These are phyloP conservation scores for Gambelia wislizenii DNA, from an alignment of 2,797 vertebrate species.

Conservation along the genomic window DNA sequence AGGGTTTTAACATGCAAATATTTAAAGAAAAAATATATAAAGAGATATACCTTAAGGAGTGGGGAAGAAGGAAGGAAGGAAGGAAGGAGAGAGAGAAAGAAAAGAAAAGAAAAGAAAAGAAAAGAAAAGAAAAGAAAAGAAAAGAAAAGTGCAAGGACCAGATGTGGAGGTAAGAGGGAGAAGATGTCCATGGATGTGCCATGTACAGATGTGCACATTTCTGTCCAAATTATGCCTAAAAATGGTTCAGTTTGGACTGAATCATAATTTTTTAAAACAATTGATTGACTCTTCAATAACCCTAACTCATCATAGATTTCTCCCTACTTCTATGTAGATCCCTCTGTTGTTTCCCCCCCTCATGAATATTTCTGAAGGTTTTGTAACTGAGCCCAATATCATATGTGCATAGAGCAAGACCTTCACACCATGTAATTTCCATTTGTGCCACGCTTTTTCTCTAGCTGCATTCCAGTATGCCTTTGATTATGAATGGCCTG, in stretches of 20 bases:
- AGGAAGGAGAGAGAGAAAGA: not conserved
- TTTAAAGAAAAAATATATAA: too few species aligned
- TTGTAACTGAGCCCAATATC: not conserved
- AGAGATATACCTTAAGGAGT: too few species aligned
- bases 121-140: too few species aligned
- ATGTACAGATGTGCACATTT: not conserved
- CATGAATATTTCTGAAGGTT: not conserved
- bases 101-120: too few species aligned
- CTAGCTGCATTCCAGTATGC: conserved; percentile 5
- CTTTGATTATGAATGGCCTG: conserved; percentile 2
- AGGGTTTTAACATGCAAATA: not conserved
- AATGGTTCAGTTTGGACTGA: not conserved
- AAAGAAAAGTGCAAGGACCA: not conserved
- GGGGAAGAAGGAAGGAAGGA: not conserved
- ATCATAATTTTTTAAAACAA: not conserved
- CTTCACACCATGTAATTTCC: conserved; percentile 20
- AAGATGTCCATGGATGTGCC: not conserved
- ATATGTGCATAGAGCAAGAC: not conserved
- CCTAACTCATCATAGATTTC: not conserved
- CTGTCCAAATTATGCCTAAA: not conserved
- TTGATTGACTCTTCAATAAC: not conserved
- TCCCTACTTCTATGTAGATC: not conserved
- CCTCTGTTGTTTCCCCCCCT: conserved; percentile 10
- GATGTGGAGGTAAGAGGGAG: too few species aligned
- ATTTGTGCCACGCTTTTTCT: conserved; percentile 33